Conservation (phyloP, 2,113 vertebrate species). For the Cromileptes altivelis region DNA sequence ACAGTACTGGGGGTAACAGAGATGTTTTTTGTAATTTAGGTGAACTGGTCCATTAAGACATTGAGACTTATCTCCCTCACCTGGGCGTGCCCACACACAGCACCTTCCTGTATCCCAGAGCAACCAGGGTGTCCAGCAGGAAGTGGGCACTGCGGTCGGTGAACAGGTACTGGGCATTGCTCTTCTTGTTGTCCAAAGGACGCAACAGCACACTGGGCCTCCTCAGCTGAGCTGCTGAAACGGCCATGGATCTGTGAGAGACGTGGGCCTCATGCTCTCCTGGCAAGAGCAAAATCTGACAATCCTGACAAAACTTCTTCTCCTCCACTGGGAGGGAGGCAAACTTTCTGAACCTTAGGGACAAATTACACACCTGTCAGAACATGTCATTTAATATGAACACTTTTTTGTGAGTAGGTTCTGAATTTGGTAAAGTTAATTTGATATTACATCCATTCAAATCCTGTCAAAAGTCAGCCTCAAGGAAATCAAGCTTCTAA, state of each 20-base stretch:
- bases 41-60: background rate
- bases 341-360: conserved; percentile 88
- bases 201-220: conserved; percentile 90
- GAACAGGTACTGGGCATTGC: conserved; percentile 96
- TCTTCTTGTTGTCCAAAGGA: conserved; percentile 95
- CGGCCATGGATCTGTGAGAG: conserved; percentile 73
- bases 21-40: too few species aligned
- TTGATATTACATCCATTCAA: background rate
- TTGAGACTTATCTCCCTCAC: conserved; percentile 69
- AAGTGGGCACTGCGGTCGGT: conserved; percentile 91
- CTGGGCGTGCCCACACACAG: conserved; percentile 94
- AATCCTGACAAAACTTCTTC: conserved; percentile 91
- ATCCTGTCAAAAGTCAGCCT: background rate
- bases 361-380: background rate
- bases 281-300: conserved; percentile 89
- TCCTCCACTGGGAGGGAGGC: conserved; percentile 81
- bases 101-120: conserved; percentile 89
- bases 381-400: background rate
- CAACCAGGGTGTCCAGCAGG: conserved; percentile 86
- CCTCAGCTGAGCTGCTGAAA: conserved; percentile 85
- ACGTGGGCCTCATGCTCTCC: conserved; percentile 82
- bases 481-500: background rate
- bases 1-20: too few species aligned
- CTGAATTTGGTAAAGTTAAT: background rate
- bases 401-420: background rate